These are phyloP conservation scores for Pelecanus crispus DNA, from an alignment of 2,113 vertebrate species.

Conservation along the genomic window DNA sequence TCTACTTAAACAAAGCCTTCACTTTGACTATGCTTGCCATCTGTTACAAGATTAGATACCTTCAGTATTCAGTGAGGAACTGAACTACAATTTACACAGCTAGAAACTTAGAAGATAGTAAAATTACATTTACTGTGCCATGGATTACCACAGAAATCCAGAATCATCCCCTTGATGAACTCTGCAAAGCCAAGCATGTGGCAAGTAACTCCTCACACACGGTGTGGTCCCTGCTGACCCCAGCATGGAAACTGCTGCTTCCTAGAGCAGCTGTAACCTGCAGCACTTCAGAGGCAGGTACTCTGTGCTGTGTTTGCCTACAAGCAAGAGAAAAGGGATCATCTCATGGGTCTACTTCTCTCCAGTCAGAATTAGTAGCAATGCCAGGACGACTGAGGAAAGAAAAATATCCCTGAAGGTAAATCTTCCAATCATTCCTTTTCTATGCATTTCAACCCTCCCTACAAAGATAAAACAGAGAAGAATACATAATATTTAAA, in stretches of 20 bases:
- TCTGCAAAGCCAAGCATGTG: neutral
- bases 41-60: neutral
- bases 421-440: neutral
- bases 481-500: neutral
- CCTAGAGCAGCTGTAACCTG: neutral
- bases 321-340: neutral
- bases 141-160: neutral
- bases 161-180: too few relatives aligned
- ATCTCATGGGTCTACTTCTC: neutral
- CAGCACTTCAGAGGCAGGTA: neutral
- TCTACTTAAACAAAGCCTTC: neutral
- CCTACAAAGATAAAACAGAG: neutral
- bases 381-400: neutral
- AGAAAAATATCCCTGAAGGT: neutral
- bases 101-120: neutral
- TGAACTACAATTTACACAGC: neutral
- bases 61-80: neutral
- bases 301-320: rapidly evolving
- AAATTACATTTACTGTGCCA: neutral
- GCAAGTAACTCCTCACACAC: neutral
- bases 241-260: neutral
- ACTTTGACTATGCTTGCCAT: neutral
- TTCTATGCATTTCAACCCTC: neutral
- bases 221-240: neutral
- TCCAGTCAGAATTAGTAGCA: neutral